Conservation (phyloP, 2,888 invertebrate genomes). For the Neoscelio sp. region DNA sequence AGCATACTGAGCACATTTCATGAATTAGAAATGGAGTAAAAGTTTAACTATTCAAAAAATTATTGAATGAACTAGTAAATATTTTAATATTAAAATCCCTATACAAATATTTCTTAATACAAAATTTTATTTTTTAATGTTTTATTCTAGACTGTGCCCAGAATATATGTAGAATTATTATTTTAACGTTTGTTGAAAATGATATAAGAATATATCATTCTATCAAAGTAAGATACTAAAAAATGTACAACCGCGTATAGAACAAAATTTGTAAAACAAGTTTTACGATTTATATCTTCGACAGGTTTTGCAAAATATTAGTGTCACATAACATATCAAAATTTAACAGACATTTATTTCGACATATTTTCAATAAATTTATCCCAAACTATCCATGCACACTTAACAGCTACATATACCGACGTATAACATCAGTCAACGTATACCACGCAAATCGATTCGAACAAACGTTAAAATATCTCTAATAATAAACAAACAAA, state of each 20-base stretch:
- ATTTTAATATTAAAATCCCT: too few species aligned
- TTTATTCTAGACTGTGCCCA: too few species aligned
- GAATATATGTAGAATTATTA: too few species aligned
- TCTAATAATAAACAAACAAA: conserved; percentile 25
- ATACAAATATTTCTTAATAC: too few species aligned
- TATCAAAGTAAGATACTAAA: too few species aligned
- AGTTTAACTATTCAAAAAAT: too few species aligned
- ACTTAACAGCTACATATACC: neutral
- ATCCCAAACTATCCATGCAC: neutral
- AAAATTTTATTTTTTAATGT: too few species aligned
- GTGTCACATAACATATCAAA: neutral
- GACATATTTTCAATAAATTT: neutral
- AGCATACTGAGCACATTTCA: too few species aligned
- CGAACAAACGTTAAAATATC: conserved; percentile 4
- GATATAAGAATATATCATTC: conserved; percentile 2
- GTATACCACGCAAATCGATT: conserved; percentile 9
- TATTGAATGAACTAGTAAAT: too few species aligned
- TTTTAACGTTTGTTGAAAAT: too few species aligned
- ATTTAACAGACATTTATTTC: neutral
- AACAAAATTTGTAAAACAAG: neutral
- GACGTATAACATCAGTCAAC: conserved; percentile 1
- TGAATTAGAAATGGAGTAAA: too few species aligned
- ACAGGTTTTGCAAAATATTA: neutral
- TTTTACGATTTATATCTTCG: neutral
- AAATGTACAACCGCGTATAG: neutral